Percentiles rank a stretch among this genome's conserved stretches.
These are phyloP conservation scores for Trichopoda pennipes DNA, from an alignment of 2,888 invertebrate species.

Conservation along the genomic window DNA sequence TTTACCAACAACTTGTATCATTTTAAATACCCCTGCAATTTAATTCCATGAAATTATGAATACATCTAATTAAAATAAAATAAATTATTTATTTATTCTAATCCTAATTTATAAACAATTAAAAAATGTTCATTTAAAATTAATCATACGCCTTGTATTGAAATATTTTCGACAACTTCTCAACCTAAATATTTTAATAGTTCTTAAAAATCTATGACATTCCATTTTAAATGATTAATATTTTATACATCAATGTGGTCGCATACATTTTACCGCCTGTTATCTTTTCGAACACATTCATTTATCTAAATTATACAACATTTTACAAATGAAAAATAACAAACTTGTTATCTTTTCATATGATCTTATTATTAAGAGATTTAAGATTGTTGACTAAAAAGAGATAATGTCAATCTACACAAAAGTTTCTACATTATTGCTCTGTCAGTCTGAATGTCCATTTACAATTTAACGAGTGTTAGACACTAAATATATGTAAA, in stretches of 20 bases:
- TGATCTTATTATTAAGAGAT: constrained; percentile 69
- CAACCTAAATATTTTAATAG: constrained; percentile 44
- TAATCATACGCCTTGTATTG: constrained; percentile 34
- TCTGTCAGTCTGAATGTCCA: constrained; percentile 68
- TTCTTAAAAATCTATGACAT: constrained; percentile 28
- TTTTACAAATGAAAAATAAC: constrained; percentile 61
- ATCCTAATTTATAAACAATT: not conserved
- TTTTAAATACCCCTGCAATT: too few relatives aligned
- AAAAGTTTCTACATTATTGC: constrained; percentile 67
- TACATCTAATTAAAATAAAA: too few relatives aligned
- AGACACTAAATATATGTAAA: constrained; percentile 55
- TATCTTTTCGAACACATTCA: constrained; percentile 59
- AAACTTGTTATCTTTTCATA: constrained; percentile 56
- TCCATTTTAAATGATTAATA: constrained; percentile 39
- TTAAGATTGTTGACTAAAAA: constrained; percentile 65
- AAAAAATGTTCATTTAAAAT: not conserved
- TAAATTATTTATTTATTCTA: too few relatives aligned
- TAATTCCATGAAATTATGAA: too few relatives aligned
- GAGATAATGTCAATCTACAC: constrained; percentile 68
- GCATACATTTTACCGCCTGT: constrained; percentile 51
- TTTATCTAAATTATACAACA: constrained; percentile 67
- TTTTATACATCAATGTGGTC: constrained; percentile 19
- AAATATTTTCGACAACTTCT: constrained; percentile 22
- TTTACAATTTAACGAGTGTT: constrained; percentile 66
- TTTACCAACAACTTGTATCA: too few relatives aligned